These are phyloP conservation scores for Cyphomyrus plagiostoma DNA, from an alignment of 2,113 vertebrate species.

Conservation along the genomic window DNA sequence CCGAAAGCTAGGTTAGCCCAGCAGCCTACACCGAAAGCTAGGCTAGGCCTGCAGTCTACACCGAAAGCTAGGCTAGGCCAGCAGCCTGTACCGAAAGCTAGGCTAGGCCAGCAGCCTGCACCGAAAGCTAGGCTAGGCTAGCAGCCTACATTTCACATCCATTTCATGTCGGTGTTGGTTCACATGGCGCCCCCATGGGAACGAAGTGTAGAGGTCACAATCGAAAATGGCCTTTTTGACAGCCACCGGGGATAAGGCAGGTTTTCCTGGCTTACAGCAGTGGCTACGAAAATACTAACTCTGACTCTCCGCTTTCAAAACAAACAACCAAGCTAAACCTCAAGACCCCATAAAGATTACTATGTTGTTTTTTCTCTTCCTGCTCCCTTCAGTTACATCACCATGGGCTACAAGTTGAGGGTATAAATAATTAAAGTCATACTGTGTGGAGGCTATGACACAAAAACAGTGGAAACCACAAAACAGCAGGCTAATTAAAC, in stretches of 20 bases:
- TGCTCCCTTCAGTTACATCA: conserved; percentile 11
- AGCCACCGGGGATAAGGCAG: not conserved
- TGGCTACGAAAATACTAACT: not conserved
- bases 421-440: conserved; percentile 29
- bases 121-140: not conserved
- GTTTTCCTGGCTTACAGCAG: not conserved
- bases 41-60: not conserved
- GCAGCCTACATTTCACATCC: conserved; percentile 25
- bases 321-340: conserved; percentile 10
- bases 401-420: not conserved
- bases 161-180: conserved; percentile 30
- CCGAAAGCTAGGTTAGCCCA: not conserved
- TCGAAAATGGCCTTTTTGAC: not conserved
- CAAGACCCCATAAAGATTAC: not conserved
- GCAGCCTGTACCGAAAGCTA: conserved; percentile 21
- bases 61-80: not conserved
- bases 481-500: conserved; percentile 26
- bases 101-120: conserved; percentile 1
- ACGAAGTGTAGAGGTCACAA: not conserved
- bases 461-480: conserved; percentile 7
- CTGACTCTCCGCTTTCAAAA: not conserved
- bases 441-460: conserved; percentile 8
- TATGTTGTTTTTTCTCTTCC: not conserved
- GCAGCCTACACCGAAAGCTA: not conserved
- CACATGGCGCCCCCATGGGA: not conserved